phyloP scores from a whole-genome alignment of 2,797 vertebrate genomes.

The Oreochromis grahami region DNA sequence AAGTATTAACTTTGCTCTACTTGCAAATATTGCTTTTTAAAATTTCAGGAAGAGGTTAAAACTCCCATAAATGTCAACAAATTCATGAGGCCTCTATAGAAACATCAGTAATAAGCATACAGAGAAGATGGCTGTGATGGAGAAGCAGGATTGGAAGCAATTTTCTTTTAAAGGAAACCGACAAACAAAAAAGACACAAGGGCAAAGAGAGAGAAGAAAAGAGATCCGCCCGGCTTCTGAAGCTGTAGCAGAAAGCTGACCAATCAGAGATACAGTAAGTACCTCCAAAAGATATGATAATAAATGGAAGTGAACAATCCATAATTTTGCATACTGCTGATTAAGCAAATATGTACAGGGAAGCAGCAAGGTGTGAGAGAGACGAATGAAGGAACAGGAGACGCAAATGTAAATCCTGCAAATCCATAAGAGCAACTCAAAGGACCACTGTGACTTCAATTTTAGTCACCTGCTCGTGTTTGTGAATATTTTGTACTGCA shows the following conservation, averaged over 20 bases:
- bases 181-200: conserved; percentile 32
- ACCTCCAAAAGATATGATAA: conserved; percentile 26
- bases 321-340: conserved; percentile 56
- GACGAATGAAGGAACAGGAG: background rate
- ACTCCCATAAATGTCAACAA: background rate
- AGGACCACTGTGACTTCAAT: background rate
- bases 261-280: background rate
- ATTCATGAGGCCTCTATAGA: conserved; percentile 6
- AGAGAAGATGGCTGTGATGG: background rate
- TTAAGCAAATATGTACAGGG: conserved; percentile 36
- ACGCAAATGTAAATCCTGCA: background rate
- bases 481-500: background rate
- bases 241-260: conserved; percentile 27
- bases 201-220: background rate
- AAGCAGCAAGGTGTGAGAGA: background rate
- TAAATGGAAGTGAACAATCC: conserved; percentile 26
- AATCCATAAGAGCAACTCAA: background rate
- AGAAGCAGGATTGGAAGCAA: background rate
- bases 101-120: background rate
- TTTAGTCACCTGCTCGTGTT: background rate
- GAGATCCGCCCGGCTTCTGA: background rate
- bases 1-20: background rate
- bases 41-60: conserved; percentile 9
- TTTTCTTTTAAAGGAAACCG: background rate
- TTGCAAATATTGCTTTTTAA: background rate